These are phyloP conservation scores for Phenganax marumi DNA, from an alignment of 92 coral and sea anemone genomes.

Conservation along the genomic window DNA sequence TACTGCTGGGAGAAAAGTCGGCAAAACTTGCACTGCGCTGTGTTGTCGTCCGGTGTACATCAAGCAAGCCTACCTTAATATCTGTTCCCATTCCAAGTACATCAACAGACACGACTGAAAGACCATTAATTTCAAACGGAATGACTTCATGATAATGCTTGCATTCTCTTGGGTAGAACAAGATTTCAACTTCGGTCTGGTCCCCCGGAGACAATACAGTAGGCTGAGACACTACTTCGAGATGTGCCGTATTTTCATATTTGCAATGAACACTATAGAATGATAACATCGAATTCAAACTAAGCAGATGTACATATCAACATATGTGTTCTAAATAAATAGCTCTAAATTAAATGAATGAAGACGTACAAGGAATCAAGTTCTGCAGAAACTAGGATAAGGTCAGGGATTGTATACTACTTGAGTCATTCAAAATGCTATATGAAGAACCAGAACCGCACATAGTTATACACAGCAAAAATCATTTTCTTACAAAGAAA, in stretches of 20 bases:
- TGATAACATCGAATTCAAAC: background rate
- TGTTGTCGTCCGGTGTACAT: too few species aligned
- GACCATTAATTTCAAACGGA: constrained; percentile 97
- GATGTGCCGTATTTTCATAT: constrained; percentile 73
- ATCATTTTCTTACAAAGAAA: too few species aligned
- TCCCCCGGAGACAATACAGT: constrained; percentile 78
- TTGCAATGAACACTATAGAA: constrained; percentile 74
- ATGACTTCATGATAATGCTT: constrained; percentile 76
- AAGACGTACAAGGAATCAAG: too few species aligned
- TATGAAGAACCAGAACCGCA: too few species aligned
- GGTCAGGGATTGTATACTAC: too few species aligned
- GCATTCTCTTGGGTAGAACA: constrained; percentile 91
- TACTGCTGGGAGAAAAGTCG: too few species aligned
- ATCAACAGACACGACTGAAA: constrained; percentile 89
- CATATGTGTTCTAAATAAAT: background rate
- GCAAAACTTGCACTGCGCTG: too few species aligned
- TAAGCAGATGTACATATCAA: background rate
- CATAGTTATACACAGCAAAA: too few species aligned
- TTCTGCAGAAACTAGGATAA: too few species aligned
- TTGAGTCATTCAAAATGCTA: too few species aligned
- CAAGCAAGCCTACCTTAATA: constrained; percentile 71
- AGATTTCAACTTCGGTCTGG: constrained; percentile 67
- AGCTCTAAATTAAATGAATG: too few species aligned
- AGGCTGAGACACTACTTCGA: constrained; percentile 78
- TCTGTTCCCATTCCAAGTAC: constrained; percentile 88